Evolutionary conservation across 2,113 vertebrate species (phyloP).

Genomic region (Bucco capensis): DNA sequence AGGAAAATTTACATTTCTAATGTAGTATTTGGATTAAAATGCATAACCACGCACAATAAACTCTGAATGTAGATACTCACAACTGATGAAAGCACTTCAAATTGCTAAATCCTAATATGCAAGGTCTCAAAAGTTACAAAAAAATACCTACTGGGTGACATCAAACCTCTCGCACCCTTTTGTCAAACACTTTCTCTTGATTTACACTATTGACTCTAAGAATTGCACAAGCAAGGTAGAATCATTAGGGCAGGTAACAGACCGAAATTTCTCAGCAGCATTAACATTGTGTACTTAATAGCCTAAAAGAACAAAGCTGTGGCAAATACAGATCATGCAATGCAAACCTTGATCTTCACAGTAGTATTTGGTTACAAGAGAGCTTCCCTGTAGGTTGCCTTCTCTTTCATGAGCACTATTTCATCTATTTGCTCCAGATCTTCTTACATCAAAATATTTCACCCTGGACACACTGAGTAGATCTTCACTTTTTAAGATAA

Average conservation of each 20-base stretch:
- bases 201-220: neutral
- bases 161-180: neutral
- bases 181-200: neutral
- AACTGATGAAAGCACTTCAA: neutral
- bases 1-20: neutral
- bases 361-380: neutral
- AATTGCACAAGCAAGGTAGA: neutral
- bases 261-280: neutral
- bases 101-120: neutral
- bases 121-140: neutral
- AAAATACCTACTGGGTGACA: neutral
- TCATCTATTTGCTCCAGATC: neutral
- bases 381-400: neutral
- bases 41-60: neutral
- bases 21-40: neutral
- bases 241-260: neutral
- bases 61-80: fast-evolving
- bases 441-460: neutral
- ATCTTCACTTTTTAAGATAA: neutral
- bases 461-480: neutral
- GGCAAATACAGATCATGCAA: neutral
- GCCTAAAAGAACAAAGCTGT: neutral
- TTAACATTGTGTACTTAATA: neutral
- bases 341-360: neutral
- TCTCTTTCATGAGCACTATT: neutral